These are phyloP conservation scores for Geotrupes spiniger DNA, from an alignment of 2,888 invertebrate genomes.

Conservation along the genomic window DNA sequence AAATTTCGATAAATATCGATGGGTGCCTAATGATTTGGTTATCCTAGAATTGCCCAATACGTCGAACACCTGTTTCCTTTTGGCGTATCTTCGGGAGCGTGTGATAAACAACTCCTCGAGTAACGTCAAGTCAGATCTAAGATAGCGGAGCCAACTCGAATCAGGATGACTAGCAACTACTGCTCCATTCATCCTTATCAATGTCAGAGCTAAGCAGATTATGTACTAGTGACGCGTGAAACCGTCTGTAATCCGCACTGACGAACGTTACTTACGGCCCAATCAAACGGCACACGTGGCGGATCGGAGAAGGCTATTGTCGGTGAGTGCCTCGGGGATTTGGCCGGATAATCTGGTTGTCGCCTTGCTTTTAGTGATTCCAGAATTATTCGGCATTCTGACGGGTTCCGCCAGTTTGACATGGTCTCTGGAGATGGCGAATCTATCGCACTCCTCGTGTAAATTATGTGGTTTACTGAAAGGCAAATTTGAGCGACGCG, in stretches of 20 bases:
- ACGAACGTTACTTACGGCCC: conserved; percentile 50
- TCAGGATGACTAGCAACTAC: conserved; percentile 42
- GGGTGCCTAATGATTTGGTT: background rate
- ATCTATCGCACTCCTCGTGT: background rate
- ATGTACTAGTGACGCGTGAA: conserved; percentile 55
- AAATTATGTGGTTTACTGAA: too few relatives aligned
- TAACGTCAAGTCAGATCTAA: conserved; percentile 25
- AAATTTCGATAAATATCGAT: background rate
- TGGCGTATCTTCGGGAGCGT: background rate
- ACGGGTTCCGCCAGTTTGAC: conserved; percentile 17
- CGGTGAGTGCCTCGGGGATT: conserved; percentile 41
- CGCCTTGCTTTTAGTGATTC: conserved; percentile 39
- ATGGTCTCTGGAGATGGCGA: conserved; percentile 1
- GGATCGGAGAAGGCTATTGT: conserved; percentile 26
- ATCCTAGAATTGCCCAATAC: background rate
- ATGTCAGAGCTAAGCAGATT: conserved; percentile 60
- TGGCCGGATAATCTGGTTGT: conserved; percentile 42
- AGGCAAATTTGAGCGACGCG: too few relatives aligned
- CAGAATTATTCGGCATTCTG: conserved; percentile 40
- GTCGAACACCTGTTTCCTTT: conserved; percentile 1
- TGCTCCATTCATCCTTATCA: conserved; percentile 59
- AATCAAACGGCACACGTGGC: conserved; percentile 51
- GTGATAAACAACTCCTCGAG: conserved; percentile 19
- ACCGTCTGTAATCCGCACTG: conserved; percentile 52
- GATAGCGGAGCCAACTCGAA: conserved; percentile 23